Base-by-base conservation (phyloP, 2,888 invertebrate genomes). In the Calliphora vomitoria region DNA sequence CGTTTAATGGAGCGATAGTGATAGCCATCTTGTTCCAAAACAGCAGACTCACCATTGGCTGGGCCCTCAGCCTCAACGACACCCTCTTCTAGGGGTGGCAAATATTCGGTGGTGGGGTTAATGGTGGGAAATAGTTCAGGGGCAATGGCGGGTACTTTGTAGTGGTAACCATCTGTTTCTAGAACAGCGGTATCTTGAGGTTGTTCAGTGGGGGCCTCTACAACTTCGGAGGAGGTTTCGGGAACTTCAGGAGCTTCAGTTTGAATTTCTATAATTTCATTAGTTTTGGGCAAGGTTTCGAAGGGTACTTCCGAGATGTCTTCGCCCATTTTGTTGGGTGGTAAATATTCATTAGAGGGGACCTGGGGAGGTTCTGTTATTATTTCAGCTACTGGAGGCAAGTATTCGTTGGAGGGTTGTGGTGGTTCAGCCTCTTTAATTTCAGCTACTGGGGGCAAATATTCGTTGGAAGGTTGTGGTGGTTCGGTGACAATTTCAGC, bases 1-100 rank as follows among this genome's bases (percentile, higher is more conserved):
- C 91, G 92, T 53, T 90, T 92, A 50, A 92, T 87, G 53, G 90
- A 90, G 8, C 92, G 91, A 79, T 92, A 92, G 53, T 92, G 91
- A 85, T 92, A 92, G 50, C 92, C 93, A 89, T 92, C 91, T 74
- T 89, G 90, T 86, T 90, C 87, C 11, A 92, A 88, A 1, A 90
- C 85, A 4, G 91, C 88, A 13, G 83, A 64, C 13, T 85, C 87
- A 25, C 64, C 80, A 86, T 66, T 68, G 10, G 55, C 25, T 3
- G 80, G 85, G 38, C 89, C 91, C 72, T 90, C 90, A 20, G 89
- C 90, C 35, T 88, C 88, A 10, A 80, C 79, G 0, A 90, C 89
- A 11, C 88, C 90, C n/a, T 91, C 90, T 47, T 89, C 90, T 1
- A 91, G 38, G 18, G 86, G 82, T 25, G 84, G 76, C 44, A 87